Base-by-base conservation (phyloP, 2,797 vertebrate genomes). In the Acomys russatus region DNA sequence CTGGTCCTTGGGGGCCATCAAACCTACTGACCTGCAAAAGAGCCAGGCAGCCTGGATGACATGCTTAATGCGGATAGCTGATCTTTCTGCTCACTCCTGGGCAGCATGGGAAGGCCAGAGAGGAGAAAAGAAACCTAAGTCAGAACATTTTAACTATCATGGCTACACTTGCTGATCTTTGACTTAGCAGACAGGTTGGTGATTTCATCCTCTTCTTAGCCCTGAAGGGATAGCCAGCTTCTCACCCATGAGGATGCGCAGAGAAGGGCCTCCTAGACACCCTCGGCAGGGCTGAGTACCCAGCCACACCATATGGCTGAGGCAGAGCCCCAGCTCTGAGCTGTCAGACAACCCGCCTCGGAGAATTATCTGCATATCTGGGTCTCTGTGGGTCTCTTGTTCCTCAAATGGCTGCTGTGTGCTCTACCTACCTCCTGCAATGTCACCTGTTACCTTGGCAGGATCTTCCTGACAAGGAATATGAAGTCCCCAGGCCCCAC, bases 401-500 rank as follows among this genome's bases (percentile, higher is more conserved):
- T 94, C 82, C 56, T 76, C 6, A 90, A 84, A 77, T n/a, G 95
- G 91, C 88, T 84, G 86, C 91, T 94, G 96, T 51, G 59, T 38
- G 4, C 51, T 77, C 86, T 20, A 1, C 92, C 92, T 76, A 80
- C 82, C 54, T 94, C 87, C 88, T 92, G 83, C 49, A 94, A 51
- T 2, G 63, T 91, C 96, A 89, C 88, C 96, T 96, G 97, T 54
- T 86, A 66, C 71, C 44, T 51, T 44, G 92, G 88, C 89, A 56
- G 74, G 74, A 20, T 91, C 44, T 44, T 92, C 79, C 88, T n/a
- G 18, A 83, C 82, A 56, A 35, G 6, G 9, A 66, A 70, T 12
- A 71, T 23, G 68, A 22, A 66, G 68, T 59, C 38, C 14, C 35
- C 54, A 7, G n/a, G 54, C 85, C 80, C 23, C 68, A 70, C 17